Percentiles rank a stretch among this genome's conserved stretches.
phyloP scores from a whole-genome alignment of 2,888 invertebrate genomes.

The Callyntrura guangdongensis region DNA sequence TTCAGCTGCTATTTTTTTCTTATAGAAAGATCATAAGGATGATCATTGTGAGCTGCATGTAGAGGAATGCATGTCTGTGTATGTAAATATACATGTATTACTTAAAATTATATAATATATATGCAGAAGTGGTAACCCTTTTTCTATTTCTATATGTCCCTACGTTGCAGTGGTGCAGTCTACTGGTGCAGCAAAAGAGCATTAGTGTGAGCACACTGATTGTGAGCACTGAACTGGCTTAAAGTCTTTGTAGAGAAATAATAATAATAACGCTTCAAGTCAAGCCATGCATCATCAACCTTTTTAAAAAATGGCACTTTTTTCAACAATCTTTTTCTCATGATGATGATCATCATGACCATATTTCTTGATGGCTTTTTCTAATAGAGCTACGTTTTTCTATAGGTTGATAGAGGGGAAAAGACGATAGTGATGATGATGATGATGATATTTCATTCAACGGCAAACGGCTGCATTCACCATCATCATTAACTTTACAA shows the following conservation, averaged over 20 bases:
- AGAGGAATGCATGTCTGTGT: neutral
- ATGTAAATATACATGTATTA: neutral
- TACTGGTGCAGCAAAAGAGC: no score
- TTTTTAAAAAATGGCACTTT: constrained; percentile 73
- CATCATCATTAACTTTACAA: no score
- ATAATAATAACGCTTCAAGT: constrained; percentile 40
- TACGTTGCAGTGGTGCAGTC: neutral
- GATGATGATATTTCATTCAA: constrained; percentile 65
- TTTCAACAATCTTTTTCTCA: neutral
- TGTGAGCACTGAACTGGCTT: neutral
- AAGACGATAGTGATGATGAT: neutral
- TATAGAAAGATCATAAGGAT: neutral
- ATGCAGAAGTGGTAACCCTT: neutral
- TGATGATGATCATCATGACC: neutral
- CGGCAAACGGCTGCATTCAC: constrained; percentile 4
- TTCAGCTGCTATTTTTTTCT: neutral
- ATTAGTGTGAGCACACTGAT: neutral
- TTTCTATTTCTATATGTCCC: neutral
- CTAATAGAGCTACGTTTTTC: constrained; percentile 4
- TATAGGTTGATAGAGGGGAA: neutral
- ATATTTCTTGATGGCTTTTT: constrained; percentile 5
- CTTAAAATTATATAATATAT: neutral
- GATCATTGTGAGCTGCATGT: neutral
- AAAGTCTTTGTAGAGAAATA: neutral
- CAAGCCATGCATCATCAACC: constrained; percentile 70